Conservation (phyloP, 2,888 invertebrate genomes). For the Eilema depressum region DNA sequence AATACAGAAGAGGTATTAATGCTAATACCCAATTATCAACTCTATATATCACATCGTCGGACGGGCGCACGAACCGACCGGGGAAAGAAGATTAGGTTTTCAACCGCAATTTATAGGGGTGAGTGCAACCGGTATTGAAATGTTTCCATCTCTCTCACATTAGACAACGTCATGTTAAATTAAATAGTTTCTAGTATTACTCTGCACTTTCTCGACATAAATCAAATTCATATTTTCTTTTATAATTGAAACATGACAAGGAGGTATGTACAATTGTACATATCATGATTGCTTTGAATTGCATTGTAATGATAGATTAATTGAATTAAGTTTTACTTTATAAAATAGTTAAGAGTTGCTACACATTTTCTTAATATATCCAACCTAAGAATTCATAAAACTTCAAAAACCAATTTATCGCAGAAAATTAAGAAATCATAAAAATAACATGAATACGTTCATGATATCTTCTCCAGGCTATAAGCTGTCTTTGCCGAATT, state of each 20-base stretch:
- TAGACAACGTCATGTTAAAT: slow-evolving; percentile 36
- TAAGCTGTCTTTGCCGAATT: too few relatives aligned
- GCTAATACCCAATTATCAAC: slow-evolving; percentile 80
- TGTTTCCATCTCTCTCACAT: slow-evolving; percentile 34
- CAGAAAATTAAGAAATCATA: background rate
- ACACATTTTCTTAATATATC: too few relatives aligned
- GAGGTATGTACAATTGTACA: background rate
- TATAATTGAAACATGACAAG: slow-evolving; percentile 35
- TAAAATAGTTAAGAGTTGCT: slow-evolving; percentile 12
- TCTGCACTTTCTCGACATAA: slow-evolving; percentile 39
- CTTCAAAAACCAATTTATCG: too few relatives aligned
- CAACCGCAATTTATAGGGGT: slow-evolving; percentile 54
- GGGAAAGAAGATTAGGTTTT: slow-evolving; percentile 74
- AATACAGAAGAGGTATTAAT: slow-evolving; percentile 71
- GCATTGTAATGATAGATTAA: slow-evolving; percentile 38
- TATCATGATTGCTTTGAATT: slow-evolving; percentile 44
- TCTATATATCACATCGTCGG: slow-evolving; percentile 62
- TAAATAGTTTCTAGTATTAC: slow-evolving; percentile 40
- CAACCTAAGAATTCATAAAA: too few relatives aligned
- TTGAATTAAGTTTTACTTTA: slow-evolving; percentile 31
- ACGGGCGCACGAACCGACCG: slow-evolving; percentile 61
- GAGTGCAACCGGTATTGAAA: slow-evolving; percentile 43
- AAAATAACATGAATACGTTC: too few relatives aligned
- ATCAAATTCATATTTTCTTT: slow-evolving; percentile 25
- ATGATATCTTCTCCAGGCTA: too few relatives aligned